Evolutionary conservation across 2,888 invertebrate species (phyloP), one percentile per base, ranked within the genome.

Genomic region (Meteorus colon): DNA sequence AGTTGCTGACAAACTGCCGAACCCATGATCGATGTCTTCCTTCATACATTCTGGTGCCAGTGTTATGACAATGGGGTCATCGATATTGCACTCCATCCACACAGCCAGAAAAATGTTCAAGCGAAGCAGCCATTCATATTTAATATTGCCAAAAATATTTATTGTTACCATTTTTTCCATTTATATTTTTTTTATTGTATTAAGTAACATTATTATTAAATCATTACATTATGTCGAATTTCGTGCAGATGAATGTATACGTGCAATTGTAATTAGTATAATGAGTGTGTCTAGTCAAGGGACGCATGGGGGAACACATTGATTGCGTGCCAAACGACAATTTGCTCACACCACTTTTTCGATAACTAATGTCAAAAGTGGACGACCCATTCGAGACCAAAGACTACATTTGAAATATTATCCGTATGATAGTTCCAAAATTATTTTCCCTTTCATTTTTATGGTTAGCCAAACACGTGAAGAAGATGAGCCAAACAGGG

Each of bases 381-480:
- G 84, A 81, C 82, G 84, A 86, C 84, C 84, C 85, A 86, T 86
- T 85, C 84, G 88, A 88, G 88, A 88, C 87, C 88, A 88, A 88
- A 88, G 87, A 87, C 87, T 87, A 86, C 85, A 34, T 34, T 85
- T 83, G 82, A 72, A 76, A 55, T 19, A 75, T 69, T 78, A 81
- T 79, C 78, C 77, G 77, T 77, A 77, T 74, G 74, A 77, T 75
- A 74, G 66, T 41, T 75, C 55, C 66, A 72, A 65, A 67, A 66
- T 45, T 34, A 34, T 51, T 29, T 48, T 70, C 27, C 1, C 19
- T 29, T 29, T 6, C 4, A n/a, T 55, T 55, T 19, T 24, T 19
- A n/a, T 55, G 19, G 45, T 69, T 41, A 59, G 66, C 19, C 24
- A 27, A 6, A 68, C 14, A 60, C 51, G 41, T 48, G 12, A 51